These are phyloP conservation scores for Lamproptera curius DNA, from an alignment of 2,888 invertebrate genomes.

Conservation along the genomic window DNA sequence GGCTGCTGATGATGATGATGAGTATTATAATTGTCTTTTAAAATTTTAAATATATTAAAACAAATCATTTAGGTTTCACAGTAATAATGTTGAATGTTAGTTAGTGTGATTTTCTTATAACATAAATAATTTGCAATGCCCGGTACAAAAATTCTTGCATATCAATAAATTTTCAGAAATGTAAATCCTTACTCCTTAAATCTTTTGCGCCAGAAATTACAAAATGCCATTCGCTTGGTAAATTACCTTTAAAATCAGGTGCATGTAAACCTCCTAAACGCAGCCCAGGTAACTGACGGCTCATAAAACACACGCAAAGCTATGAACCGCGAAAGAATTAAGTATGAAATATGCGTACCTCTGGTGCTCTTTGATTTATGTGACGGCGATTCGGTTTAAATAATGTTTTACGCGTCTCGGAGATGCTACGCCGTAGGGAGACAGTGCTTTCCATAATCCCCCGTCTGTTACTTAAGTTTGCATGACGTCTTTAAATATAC, in stretches of 20 bases:
- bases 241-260: slow-evolving; percentile 37
- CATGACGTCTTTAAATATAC: background rate
- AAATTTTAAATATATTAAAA: no score
- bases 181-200: no score
- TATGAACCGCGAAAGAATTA: slow-evolving; percentile 69
- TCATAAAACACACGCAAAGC: slow-evolving; percentile 54
- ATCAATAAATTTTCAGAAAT: no score
- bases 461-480: background rate
- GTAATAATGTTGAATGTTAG: no score
- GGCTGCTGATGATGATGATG: no score
- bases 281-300: slow-evolving; percentile 49
- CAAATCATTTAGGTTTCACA: no score
- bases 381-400: slow-evolving; percentile 50
- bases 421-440: slow-evolving; percentile 26
- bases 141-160: no score
- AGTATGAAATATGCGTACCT: slow-evolving; percentile 75
- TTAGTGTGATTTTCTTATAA: no score
- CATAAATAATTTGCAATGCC: no score
- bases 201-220: no score
- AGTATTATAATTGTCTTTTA: no score
- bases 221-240: no score
- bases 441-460: slow-evolving; percentile 20
- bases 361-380: slow-evolving; percentile 71
- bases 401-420: slow-evolving; percentile 38
- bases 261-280: slow-evolving; percentile 37